phyloP scores from a whole-genome alignment of 2,888 invertebrate genomes.

The Chrysina gloriosa region DNA sequence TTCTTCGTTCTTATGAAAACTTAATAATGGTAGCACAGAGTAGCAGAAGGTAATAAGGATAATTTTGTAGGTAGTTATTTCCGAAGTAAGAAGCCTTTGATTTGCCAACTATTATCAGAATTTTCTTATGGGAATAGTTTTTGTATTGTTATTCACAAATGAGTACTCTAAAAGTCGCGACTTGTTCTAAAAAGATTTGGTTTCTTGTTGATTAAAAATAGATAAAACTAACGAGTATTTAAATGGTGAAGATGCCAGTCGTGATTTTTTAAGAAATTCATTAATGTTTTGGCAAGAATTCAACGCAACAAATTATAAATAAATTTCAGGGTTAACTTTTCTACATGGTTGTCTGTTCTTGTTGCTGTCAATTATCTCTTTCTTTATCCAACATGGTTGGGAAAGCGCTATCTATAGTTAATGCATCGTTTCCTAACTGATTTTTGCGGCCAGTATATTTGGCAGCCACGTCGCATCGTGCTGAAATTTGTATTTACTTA shows the following conservation, averaged over 20 bases:
- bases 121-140: no score
- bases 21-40: no score
- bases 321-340: constrained; percentile 44
- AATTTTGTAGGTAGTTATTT: no score
- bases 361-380: constrained; percentile 32
- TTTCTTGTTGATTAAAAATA: background rate
- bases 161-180: no score
- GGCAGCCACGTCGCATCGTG: background rate
- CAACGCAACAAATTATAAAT: constrained; percentile 43
- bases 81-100: no score
- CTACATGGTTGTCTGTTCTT: constrained; percentile 29
- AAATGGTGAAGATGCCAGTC: constrained; percentile 10
- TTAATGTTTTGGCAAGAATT: constrained; percentile 44
- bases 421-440: background rate
- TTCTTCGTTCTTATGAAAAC: no score
- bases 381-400: constrained; percentile 7
- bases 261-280: constrained; percentile 43
- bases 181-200: background rate
- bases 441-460: background rate
- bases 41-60: no score
- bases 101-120: no score
- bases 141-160: no score
- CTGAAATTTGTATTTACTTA: constrained; percentile 2
- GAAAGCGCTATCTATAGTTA: constrained; percentile 7
- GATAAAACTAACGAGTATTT: constrained; percentile 20